A percentile compares a stretch with the other conserved stretches of the same genome.
phyloP scores from a whole-genome alignment of 92 coral and sea anemone genomes.

The Phenganax marumi region DNA sequence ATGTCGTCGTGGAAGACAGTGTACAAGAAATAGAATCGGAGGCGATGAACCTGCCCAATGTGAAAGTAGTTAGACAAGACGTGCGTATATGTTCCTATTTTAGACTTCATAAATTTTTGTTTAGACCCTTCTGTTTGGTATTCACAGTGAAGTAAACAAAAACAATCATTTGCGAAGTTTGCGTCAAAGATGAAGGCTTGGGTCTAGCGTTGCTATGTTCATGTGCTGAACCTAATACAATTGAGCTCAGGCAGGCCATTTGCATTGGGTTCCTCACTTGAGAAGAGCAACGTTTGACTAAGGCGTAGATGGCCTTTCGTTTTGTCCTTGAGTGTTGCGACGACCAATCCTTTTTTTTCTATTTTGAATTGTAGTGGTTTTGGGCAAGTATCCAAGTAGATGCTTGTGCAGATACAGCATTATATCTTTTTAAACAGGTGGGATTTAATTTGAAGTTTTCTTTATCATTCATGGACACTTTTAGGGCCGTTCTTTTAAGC shows the following conservation, averaged over 20 bases:
- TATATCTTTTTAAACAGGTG: constrained; percentile 70
- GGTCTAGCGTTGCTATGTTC: too few relatives aligned
- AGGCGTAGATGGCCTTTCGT: too few relatives aligned
- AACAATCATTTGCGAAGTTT: too few relatives aligned
- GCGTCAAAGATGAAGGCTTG: too few relatives aligned
- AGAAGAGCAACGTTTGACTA: too few relatives aligned
- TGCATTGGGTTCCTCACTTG: too few relatives aligned
- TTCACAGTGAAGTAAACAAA: too few relatives aligned
- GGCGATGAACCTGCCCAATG: constrained; percentile 48
- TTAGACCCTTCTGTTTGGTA: too few relatives aligned
- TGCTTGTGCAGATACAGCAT: constrained; percentile 97
- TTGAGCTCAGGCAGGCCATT: too few relatives aligned
- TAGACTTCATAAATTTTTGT: neutral
- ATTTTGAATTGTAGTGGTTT: constrained; percentile 72
- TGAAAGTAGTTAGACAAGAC: constrained; percentile 82
- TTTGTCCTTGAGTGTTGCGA: too few relatives aligned
- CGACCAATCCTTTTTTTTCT: neutral
- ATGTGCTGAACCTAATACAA: too few relatives aligned
- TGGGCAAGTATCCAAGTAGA: constrained; percentile 99
- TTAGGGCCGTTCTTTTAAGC: too few relatives aligned
- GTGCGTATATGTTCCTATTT: constrained; percentile 31
- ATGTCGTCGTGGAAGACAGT: constrained; percentile 86
- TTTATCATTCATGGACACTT: neutral
- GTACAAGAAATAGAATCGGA: constrained; percentile 76
- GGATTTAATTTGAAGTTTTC: neutral